phyloP scores from a whole-genome alignment of 2,113 vertebrate species.

The Prochilodus magdalenae region DNA sequence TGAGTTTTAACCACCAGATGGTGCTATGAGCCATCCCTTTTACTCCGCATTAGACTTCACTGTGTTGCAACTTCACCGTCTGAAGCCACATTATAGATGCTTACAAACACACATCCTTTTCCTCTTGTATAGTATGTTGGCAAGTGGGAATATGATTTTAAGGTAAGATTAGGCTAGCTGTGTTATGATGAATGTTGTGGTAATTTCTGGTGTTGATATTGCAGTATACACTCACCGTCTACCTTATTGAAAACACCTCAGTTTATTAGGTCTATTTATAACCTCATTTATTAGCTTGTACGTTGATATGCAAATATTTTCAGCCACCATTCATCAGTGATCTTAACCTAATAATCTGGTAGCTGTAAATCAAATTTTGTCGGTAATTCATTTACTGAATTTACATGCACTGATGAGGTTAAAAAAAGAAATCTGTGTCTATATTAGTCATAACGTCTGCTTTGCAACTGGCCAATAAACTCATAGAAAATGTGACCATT shows the following conservation, averaged over 20 bases:
- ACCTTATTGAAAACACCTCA: not conserved
- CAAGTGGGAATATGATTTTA: conserved; percentile 95
- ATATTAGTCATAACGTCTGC: too few relatives aligned
- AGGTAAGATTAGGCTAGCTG: conserved; percentile 83
- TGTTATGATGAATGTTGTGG: conserved; percentile 7
- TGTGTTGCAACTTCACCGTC: conserved; percentile 29
- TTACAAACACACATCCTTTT: conserved; percentile 46
- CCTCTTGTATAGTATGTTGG: conserved; percentile 83
- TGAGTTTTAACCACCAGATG: conserved; percentile 70
- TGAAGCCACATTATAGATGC: conserved; percentile 32
- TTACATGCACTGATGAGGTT: too few relatives aligned
- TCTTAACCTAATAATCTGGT: too few relatives aligned
- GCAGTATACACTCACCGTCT: not conserved
- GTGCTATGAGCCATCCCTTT: conserved; percentile 58
- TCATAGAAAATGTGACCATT: too few relatives aligned
- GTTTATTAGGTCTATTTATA: too few relatives aligned
- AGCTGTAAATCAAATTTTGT: too few relatives aligned
- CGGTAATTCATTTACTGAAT: too few relatives aligned
- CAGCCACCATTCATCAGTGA: too few relatives aligned
- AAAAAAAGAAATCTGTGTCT: too few relatives aligned
- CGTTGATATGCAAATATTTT: too few relatives aligned
- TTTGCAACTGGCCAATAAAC: too few relatives aligned
- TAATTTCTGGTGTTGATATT: not conserved
- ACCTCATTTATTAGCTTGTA: too few relatives aligned
- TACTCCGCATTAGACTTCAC: conserved; percentile 8